Evolutionary conservation across 2,888 invertebrate species (phyloP), one percentile per base, ranked within the genome.

Genomic region (Muschampia plurimacula): DNA sequence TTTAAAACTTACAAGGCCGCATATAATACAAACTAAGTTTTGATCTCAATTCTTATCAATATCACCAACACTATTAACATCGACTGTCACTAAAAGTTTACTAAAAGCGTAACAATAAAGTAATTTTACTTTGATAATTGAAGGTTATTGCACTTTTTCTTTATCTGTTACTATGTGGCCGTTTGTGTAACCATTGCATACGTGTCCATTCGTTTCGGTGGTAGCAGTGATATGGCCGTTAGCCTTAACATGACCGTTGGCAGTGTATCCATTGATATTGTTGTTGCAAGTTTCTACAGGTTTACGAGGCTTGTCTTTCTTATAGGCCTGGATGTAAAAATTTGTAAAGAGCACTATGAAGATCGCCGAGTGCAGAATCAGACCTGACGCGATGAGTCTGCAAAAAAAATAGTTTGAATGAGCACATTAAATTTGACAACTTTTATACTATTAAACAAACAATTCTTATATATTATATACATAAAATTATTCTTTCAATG

Each of bases 321-420:
- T 95, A 93, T 98, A 98, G 36, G 97, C 97, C 86, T 97, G 96
- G 78, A 97, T 95, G 93, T 99, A 99, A 95, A 99, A 99, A 91
- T 99, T 97, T 83, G 96, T 96, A 95, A 99, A 99, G 73, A 99
- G 96, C 15, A 95, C 96, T 90, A 99, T 98, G 95, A 99, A 99
- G 83, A 99, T 97, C 49, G 96, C 94, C 7, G 98, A 97, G 86
- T 98, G 98, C 10, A 98, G 93, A 69, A 97, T 96, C 78, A 98
- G 93, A 28, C 97, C 95, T 2, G 95, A 94, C 2, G 97, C 97
- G 74, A 98, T 96, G 80, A 97, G 82, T 77, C 95, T 95, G 86
- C 85, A 13, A 86, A 85, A 39, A 5, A 75, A 67, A 77, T 22
- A 2, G 13, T 22, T n/a, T 44, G 15, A 2, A 63, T 62, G n/a